Evolutionary conservation across 2,888 invertebrate genomes (phyloP).

Genomic region (Lasioglossum zephyrum): DNA sequence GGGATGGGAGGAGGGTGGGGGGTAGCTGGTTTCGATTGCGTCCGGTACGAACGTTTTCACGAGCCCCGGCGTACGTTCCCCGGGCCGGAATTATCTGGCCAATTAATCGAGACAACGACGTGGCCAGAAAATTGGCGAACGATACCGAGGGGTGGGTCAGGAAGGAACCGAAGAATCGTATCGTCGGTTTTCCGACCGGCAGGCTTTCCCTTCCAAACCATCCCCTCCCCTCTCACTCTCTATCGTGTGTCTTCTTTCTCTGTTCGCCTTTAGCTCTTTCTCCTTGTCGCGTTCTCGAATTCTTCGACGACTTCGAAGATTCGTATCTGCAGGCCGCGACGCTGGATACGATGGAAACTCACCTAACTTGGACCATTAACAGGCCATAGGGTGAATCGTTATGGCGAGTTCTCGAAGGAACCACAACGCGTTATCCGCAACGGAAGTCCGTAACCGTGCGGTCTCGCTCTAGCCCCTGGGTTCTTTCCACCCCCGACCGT

Average conservation of each 20-base stretch:
- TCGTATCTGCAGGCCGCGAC: conserved; percentile 60
- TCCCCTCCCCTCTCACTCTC: not conserved
- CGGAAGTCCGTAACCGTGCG: conserved; percentile 52
- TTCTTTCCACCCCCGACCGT: conserved; percentile 14
- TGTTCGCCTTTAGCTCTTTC: not conserved
- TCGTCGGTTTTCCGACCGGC: conserved; percentile 21
- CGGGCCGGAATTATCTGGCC: conserved; percentile 49
- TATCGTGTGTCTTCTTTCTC: not conserved
- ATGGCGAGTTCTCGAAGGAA: conserved; percentile 65
- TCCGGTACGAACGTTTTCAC: conserved; percentile 1
- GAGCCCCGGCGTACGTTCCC: not conserved
- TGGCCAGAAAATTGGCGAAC: conserved; percentile 50
- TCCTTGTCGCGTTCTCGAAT: conserved; percentile 23
- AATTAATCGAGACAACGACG: conserved; percentile 56
- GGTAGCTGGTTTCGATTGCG: not conserved
- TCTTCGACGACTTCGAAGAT: conserved; percentile 68
- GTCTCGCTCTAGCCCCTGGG: conserved; percentile 4
- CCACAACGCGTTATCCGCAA: conserved; percentile 63
- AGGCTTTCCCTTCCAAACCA: conserved; percentile 11
- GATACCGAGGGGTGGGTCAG: conserved; percentile 18
- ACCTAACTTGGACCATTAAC: conserved; percentile 73
- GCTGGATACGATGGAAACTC: conserved; percentile 60
- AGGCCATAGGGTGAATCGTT: conserved; percentile 70
- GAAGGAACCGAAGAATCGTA: conserved; percentile 55
- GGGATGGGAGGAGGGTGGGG: not conserved